Base-by-base conservation (phyloP, 2,888 invertebrate genomes). In the Callimorpha dominula region DNA sequence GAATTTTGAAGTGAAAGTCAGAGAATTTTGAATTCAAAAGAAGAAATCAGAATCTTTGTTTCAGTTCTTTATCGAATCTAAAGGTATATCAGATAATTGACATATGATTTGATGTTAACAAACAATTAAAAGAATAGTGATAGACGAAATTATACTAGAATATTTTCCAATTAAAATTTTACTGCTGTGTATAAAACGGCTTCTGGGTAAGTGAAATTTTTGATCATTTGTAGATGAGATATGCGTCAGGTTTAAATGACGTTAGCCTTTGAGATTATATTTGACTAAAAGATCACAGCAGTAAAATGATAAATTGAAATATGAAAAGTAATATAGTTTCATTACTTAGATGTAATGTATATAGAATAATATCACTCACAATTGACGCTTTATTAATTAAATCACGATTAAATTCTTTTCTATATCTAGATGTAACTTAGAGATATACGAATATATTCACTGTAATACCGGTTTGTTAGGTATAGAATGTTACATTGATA, bases 331-430 rank as follows among this genome's bases (percentile, higher is more conserved):
- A 62, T 12, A 40, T 82, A 65, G 54, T 76, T 72, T 79, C 42
- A 76, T 70, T 78, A 76, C 71, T 72, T 73, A 81, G 73, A 76
- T 71, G 73, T 82, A 81, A 75, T 82, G 70, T 80, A 80, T 71
- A 81, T 83, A 81, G 83, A 79, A 81, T 77, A 80, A 79, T 84
- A 86, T 85, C 81, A 88, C 84, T 84, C 88, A 88, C 88, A 75
- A 88, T 85, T 85, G 82, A 88, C 88, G 88, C 88, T 88, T 88
- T 88, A 88, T 81, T 85, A 84, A 79, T 71, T 80, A 83, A 84
- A 84, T 81, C 88, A 88, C 88, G 62, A 81, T 86, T 78, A 84
- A 86, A 84, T 84, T 83, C 79, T 84, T 83, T 85, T 80, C 78
- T 81, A 82, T 73, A 74, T 62, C 72, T 83, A 82, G 80, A 40